A percentile compares a stretch with the other conserved stretches of the same genome.
These are phyloP conservation scores for Choreutis nemorana DNA, from an alignment of 2,888 invertebrate genomes.

Conservation along the genomic window DNA sequence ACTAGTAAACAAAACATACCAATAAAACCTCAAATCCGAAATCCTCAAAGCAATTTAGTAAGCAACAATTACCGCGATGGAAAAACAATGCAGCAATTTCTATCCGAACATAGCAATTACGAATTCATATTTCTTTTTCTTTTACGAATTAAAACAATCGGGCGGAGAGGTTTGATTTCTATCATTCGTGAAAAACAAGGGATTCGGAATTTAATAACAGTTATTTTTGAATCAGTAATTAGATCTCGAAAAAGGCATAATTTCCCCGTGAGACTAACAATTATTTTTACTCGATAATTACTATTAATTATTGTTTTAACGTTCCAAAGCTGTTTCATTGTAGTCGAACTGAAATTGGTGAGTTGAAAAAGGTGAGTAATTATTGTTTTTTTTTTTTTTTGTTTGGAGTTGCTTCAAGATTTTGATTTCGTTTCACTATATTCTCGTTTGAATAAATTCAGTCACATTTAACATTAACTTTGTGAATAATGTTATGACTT, in stretches of 20 bases:
- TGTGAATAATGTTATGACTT: too few relatives aligned
- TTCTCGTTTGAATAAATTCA: too few relatives aligned
- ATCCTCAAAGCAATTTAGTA: too few relatives aligned
- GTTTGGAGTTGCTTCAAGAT: slow-evolving; percentile 3
- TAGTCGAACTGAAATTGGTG: too few relatives aligned
- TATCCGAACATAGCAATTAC: slow-evolving; percentile 46
- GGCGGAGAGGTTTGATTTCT: slow-evolving; percentile 34
- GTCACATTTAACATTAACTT: too few relatives aligned
- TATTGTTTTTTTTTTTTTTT: slow-evolving; percentile 6
- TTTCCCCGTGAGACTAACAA: slow-evolving; percentile 32
- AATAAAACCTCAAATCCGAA: too few relatives aligned
- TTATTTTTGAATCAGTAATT: slow-evolving; percentile 36
- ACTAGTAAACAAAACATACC: too few relatives aligned
- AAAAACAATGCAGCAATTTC: slow-evolving; percentile 40
- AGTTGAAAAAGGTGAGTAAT: slow-evolving; percentile 2
- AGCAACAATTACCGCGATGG: slow-evolving; percentile 32
- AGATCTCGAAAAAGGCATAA: slow-evolving; percentile 30
- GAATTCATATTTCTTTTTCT: slow-evolving; percentile 46
- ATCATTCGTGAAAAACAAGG: slow-evolving; percentile 24
- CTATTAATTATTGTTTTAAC: slow-evolving; percentile 41
- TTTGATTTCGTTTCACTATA: too few relatives aligned
- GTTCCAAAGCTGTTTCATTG: slow-evolving; percentile 22
- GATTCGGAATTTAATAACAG: slow-evolving; percentile 39
- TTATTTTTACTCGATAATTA: slow-evolving; percentile 48
- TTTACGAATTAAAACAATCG: slow-evolving; percentile 53